phyloP scores from a whole-genome alignment of 2,113 vertebrate genomes.

The Rhynchopsitta pachyrhyncha region DNA sequence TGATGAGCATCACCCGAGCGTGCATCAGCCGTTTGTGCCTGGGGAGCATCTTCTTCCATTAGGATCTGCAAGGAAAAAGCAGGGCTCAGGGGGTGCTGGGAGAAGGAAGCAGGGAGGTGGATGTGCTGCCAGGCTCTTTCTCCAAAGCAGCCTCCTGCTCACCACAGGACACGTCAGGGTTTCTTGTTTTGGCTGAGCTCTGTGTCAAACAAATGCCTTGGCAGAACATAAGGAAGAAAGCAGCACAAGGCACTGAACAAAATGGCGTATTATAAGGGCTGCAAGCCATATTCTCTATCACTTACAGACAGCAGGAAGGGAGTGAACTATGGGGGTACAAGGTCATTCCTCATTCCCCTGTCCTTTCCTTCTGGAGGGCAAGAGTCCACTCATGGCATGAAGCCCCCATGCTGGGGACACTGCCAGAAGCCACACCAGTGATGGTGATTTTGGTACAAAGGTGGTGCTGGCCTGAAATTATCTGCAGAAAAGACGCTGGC shows the following conservation, averaged over 20 bases:
- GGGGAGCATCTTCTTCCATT: neutral
- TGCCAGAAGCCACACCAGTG: neutral
- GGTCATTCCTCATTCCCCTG: neutral
- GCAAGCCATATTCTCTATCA: neutral
- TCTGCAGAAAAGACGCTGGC: neutral
- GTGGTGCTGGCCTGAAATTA: neutral
- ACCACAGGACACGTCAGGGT: fast-evolving
- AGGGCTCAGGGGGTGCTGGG: neutral
- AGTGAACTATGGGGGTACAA: neutral
- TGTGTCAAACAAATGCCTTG: neutral
- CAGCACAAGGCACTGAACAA: neutral
- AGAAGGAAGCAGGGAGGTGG: neutral
- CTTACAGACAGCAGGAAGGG: neutral
- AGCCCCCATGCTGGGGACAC: neutral
- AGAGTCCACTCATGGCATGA: neutral
- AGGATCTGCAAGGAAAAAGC: slow-evolving; percentile 35
- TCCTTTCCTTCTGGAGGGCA: neutral
- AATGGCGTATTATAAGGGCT: neutral
- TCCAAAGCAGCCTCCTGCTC: neutral
- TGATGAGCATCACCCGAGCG: neutral
- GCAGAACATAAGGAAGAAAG: neutral
- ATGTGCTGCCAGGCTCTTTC: neutral
- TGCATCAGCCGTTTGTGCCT: fast-evolving
- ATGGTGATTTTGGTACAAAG: neutral
- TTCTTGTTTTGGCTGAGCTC: neutral